Base-by-base conservation (phyloP, 2,797 vertebrate species). In the Cygnus olor region DNA sequence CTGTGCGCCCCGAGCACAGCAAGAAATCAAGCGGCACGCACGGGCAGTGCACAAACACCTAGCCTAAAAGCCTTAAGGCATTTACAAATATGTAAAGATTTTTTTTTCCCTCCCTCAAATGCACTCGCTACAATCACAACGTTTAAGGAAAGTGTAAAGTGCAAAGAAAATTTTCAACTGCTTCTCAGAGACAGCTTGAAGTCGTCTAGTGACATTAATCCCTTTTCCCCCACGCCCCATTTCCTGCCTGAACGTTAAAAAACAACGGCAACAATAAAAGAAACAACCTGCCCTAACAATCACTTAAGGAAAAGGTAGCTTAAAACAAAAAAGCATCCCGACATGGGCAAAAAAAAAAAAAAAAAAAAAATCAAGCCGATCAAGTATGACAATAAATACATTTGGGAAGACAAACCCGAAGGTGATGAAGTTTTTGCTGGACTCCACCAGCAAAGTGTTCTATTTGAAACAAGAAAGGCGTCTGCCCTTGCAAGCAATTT, bases 51-150 rank as follows among this genome's bases (percentile, higher is more conserved):
- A 28, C 86, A 51, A 54, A 85, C 16, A 58, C 54, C 25, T 28
- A 44, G 36, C 58, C 71, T 25, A 71, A 32, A 88, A 85, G 85
- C 77, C 91, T 89, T 91, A 94, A 89, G 85, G 90, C 92, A 83
- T 89, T 87, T 69, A 77, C 51, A 92, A 57, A 65, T 44, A 80
- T 10, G 74, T 34, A 4, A 90, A 68, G 61, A 2, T 25, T 4
- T 64, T 25, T 9, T 74, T 8, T n/a, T 10, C 64, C 8, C 20
- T 60, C 40, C 63, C 64, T 73, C 64, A 30, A 80, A 72, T 6
- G 27, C 64, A 64, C 80, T 32, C 40, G 56, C 44, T 49, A 45
- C 47, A 85, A 32, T 51, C 85, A 7, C 17, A 61, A 94, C 1
- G 19, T 65, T 82, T 40, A 24, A 14, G 20, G 58, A 24, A 80